These are phyloP conservation scores for Helarctos malayanus DNA, from an alignment of 2,797 vertebrate genomes.

Conservation along the genomic window DNA sequence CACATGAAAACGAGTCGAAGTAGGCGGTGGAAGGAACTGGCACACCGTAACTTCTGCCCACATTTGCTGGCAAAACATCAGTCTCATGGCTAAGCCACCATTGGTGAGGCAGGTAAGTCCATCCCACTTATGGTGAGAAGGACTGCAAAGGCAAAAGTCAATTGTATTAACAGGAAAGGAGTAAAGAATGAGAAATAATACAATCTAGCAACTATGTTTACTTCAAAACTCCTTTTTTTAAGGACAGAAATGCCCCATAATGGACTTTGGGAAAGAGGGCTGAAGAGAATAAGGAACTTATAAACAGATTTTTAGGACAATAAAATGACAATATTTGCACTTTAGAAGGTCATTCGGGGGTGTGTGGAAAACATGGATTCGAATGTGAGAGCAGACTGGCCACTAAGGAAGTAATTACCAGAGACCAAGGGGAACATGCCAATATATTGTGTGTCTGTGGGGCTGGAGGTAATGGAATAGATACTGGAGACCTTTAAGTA, in stretches of 20 bases:
- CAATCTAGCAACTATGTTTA: neutral
- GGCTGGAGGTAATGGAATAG: neutral
- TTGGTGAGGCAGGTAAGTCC: neutral
- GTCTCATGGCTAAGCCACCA: neutral
- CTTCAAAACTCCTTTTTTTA: neutral
- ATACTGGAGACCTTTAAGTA: neutral
- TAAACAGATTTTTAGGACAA: neutral
- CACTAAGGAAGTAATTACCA: neutral
- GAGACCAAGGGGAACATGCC: neutral
- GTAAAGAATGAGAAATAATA: neutral
- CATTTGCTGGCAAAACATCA: neutral
- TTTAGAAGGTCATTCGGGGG: neutral
- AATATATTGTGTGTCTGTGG: neutral
- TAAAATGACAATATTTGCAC: neutral
- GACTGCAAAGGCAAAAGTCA: neutral
- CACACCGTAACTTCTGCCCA: neutral
- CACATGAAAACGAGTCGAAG: neutral
- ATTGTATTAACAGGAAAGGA: neutral
- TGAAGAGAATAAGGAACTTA: neutral
- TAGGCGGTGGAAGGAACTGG: neutral
- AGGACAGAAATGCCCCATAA: neutral
- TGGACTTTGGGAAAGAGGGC: neutral
- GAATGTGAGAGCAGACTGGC: neutral
- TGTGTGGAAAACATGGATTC: neutral
- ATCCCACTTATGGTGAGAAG: neutral